These are phyloP conservation scores for Nothoprocta pentlandii DNA, from an alignment of 2,113 vertebrate genomes.

Conservation along the genomic window DNA sequence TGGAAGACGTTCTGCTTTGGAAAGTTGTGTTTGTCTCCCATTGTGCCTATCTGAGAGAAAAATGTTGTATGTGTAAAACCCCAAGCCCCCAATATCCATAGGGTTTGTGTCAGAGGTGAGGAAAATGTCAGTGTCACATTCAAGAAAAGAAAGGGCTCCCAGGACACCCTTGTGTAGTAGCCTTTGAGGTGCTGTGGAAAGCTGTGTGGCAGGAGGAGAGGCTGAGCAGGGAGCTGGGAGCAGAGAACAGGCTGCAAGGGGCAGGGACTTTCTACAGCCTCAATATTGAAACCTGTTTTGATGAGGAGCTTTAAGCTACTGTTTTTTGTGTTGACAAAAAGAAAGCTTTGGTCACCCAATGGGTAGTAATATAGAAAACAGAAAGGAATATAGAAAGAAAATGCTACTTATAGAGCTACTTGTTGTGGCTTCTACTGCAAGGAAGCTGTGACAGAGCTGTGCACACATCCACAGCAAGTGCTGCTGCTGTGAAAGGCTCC, in stretches of 20 bases:
- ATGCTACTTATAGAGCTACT: neutral
- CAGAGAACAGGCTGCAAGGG: neutral
- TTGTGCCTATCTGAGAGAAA: neutral
- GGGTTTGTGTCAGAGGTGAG: neutral
- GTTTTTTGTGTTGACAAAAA: neutral
- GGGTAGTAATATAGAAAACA: neutral
- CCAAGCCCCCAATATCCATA: neutral
- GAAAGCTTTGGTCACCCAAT: neutral
- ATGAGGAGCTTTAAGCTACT: neutral
- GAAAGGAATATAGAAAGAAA: neutral
- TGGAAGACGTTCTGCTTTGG: neutral
- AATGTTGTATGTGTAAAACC: neutral
- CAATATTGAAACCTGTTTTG: neutral
- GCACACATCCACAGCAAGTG: neutral
- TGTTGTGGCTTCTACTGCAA: neutral
- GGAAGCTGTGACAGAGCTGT: neutral
- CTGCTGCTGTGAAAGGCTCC: neutral
- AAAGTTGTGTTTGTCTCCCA: neutral
- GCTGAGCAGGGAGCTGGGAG: neutral
- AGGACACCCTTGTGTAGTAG: neutral
- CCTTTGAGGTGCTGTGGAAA: neutral
- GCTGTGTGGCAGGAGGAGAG: neutral
- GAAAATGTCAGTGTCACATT: neutral
- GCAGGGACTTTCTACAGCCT: neutral
- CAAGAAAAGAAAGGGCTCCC: neutral